Conservation (phyloP, 2,113 vertebrate species). For the Grantiella picta region DNA sequence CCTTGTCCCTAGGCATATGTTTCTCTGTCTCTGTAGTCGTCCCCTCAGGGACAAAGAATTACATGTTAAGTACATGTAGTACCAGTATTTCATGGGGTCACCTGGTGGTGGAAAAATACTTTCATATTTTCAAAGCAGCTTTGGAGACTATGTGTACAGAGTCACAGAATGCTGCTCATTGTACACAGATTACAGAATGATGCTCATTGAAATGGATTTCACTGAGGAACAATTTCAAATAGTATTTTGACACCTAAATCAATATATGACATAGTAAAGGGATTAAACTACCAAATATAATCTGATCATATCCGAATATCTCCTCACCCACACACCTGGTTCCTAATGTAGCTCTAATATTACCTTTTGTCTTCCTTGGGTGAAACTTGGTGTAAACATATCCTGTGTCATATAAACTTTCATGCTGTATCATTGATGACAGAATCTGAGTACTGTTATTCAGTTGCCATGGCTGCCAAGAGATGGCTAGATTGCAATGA, state of each 20-base stretch:
- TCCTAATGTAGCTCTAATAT: not conserved
- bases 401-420: not conserved
- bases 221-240: not conserved
- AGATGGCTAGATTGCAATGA: not conserved
- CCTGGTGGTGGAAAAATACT: not conserved
- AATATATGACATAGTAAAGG: not conserved
- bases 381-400: not conserved
- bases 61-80: not conserved
- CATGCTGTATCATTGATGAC: not conserved
- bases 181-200: not conserved
- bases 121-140: not conserved
- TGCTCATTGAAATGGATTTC: not conserved
- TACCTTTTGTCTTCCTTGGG: not conserved
- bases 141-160: not conserved
- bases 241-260: not conserved
- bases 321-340: not conserved
- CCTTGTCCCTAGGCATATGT: not conserved
- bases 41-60: not conserved
- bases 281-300: not conserved
- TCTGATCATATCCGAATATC: not conserved
- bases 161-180: not conserved
- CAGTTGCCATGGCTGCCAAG: constrained; percentile 11
- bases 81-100: not conserved
- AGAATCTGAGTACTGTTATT: not conserved
- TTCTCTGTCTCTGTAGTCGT: not conserved